phyloP scores from a whole-genome alignment of 2,888 invertebrate genomes.

The Syrista parreyssii region DNA sequence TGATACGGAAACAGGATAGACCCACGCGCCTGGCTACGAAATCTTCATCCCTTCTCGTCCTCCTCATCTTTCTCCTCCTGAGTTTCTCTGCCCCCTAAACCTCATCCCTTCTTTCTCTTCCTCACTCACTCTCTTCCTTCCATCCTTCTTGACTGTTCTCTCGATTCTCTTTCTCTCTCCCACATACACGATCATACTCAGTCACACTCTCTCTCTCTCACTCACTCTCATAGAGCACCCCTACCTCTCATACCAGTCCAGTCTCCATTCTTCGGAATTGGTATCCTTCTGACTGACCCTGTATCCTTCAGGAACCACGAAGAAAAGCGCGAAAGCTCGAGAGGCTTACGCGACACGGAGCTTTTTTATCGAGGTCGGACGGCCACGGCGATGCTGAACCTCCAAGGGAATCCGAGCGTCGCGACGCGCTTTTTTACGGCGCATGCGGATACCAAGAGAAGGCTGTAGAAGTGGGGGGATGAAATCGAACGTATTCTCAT shows the following conservation, averaged over 20 bases:
- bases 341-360: slow-evolving; percentile 37
- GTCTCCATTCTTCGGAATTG: neutral
- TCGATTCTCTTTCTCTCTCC: neutral
- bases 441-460: slow-evolving; percentile 49
- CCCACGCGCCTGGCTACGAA: neutral
- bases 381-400: slow-evolving; percentile 12
- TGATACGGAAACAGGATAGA: neutral
- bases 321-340: slow-evolving; percentile 21
- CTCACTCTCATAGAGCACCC: neutral
- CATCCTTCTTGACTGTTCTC: neutral
- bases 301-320: slow-evolving; percentile 15
- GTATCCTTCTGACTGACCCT: neutral
- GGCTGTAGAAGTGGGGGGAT: slow-evolving; percentile 21
- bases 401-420: slow-evolving; percentile 21
- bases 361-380: slow-evolving; percentile 57
- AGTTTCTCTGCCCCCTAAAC: slow-evolving; percentile 16
- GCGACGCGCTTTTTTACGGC: slow-evolving; percentile 47
- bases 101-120: slow-evolving; percentile 5
- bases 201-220: neutral
- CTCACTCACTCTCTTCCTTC: slow-evolving; percentile 9
- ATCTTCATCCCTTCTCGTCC: neutral
- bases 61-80: slow-evolving; percentile 10
- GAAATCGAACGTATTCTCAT: neutral
- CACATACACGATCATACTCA: neutral
- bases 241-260: neutral